Evolutionary conservation across 2,888 invertebrate species (phyloP).

Genomic region (Coremacera marginata): DNA sequence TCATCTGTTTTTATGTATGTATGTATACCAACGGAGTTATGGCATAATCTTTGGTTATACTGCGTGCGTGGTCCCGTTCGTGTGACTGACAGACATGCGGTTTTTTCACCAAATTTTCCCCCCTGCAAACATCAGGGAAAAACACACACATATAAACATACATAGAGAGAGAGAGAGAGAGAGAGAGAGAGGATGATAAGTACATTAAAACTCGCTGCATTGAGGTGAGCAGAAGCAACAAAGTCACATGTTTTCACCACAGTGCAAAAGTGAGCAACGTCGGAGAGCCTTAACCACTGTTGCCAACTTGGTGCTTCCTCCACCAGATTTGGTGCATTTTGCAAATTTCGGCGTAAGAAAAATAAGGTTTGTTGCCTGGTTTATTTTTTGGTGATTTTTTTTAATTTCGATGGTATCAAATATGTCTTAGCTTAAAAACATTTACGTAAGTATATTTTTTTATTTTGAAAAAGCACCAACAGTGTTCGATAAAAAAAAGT

Average conservation of each 20-base stretch:
- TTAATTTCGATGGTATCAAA: too few species aligned
- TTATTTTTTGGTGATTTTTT: too few species aligned
- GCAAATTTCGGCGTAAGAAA: too few species aligned
- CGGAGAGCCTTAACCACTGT: too few species aligned
- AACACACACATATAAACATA: neutral
- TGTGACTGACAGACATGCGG: constrained; percentile 18
- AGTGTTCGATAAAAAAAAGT: too few species aligned
- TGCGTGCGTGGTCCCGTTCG: constrained; percentile 21
- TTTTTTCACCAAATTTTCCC: neutral
- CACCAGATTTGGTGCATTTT: too few species aligned
- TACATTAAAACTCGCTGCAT: neutral
- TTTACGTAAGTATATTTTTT: too few species aligned
- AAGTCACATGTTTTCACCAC: constrained; percentile 11
- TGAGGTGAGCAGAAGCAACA: neutral
- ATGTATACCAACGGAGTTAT: constrained; percentile 32
- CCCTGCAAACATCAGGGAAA: neutral
- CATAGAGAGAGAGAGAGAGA: neutral
- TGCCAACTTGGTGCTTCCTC: too few species aligned
- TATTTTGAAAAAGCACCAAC: too few species aligned
- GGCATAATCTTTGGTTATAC: constrained; percentile 36
- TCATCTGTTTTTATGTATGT: neutral
- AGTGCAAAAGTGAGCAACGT: neutral
- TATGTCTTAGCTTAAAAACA: too few species aligned
- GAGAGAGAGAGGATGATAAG: neutral
- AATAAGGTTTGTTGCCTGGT: too few species aligned